Base-by-base conservation (phyloP, 2,113 vertebrate species). In the Oreocharis arfaki region DNA sequence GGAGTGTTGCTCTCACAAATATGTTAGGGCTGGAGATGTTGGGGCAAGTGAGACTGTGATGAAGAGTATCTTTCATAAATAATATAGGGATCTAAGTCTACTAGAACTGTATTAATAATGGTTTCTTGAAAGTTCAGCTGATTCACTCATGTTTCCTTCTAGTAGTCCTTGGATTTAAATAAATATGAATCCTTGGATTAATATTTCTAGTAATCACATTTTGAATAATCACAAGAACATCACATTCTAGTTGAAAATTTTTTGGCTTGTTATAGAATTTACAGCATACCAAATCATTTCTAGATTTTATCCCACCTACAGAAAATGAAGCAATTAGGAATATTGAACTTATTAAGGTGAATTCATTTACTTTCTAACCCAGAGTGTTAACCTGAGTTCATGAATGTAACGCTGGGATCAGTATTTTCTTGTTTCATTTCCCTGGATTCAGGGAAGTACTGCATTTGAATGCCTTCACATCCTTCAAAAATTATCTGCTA, bases 281-380 rank as follows among this genome's bases (percentile, higher is more conserved):
- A 78, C 32, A 91, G 49, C 35, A 56, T 30, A 39, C 11, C 68
- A 57, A 89, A 78, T 87, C 87, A 42, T 84, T 96, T 93, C 77
- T 68, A 65, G 53, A 82, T 97, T 95, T 95, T 90, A 80, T 76
- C 92, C 77, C 93, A 93, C 84, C 94, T 91, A 91, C 80, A 71
- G 84, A 80, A 95, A 95, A 92, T 75, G 35, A 94, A 95, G 74
- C 52, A 84, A 68, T 95, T 95, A 71, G 53, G 84, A 78, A 82
- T 84, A 78, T 37, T 63, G 19, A 91, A 87, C 32, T 93, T 81
- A 89, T 17, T 89, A 27, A 89, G 87, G 60, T 59, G 28, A 41
- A 59, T 92, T 84, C 3, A 24, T 79, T 93, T 94, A 21, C 56
- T 77, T 78, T 91, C 39, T 87, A 71, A 68, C 64, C 52, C 64